These are phyloP conservation scores for Metacarcinus magister DNA, from an alignment of 2,888 invertebrate species.

Conservation along the genomic window DNA sequence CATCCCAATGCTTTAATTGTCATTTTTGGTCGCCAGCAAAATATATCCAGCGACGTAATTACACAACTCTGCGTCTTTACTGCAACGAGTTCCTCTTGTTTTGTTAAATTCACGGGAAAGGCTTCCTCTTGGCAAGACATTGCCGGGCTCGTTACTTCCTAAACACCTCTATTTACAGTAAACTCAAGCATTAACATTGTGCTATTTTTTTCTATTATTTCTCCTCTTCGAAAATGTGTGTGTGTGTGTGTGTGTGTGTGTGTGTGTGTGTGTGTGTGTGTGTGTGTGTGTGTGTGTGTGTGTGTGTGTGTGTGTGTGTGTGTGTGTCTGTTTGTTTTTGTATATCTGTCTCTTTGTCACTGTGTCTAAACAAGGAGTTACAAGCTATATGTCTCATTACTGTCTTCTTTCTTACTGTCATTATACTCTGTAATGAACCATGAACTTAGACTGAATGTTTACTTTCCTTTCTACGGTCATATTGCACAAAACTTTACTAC, in stretches of 20 bases:
- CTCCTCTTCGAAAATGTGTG: neutral
- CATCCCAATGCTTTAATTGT: neutral
- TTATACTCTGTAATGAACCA: too few species aligned
- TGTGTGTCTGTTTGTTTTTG: neutral
- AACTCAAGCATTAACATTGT: neutral
- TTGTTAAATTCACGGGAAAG: neutral
- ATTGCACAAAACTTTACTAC: too few species aligned
- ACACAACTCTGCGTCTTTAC: neutral
- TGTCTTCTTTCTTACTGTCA: too few species aligned
- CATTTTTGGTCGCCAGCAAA: neutral
- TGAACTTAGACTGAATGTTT: too few species aligned
- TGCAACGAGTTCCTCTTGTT: neutral
- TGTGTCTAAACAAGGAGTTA: too few species aligned
- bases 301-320: too few species aligned
- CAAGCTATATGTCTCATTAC: too few species aligned
- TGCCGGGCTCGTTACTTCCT: neutral
- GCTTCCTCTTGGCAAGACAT: constrained; percentile 1
- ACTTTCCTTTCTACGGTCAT: too few species aligned
- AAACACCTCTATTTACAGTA: neutral
- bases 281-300: neutral
- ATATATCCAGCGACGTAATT: constrained; percentile 6
- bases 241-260: neutral
- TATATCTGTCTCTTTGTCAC: too few species aligned
- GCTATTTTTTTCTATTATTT: neutral
- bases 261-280: neutral